These are phyloP conservation scores for Autographa gamma DNA, from an alignment of 2,888 invertebrate species.

Conservation along the genomic window DNA sequence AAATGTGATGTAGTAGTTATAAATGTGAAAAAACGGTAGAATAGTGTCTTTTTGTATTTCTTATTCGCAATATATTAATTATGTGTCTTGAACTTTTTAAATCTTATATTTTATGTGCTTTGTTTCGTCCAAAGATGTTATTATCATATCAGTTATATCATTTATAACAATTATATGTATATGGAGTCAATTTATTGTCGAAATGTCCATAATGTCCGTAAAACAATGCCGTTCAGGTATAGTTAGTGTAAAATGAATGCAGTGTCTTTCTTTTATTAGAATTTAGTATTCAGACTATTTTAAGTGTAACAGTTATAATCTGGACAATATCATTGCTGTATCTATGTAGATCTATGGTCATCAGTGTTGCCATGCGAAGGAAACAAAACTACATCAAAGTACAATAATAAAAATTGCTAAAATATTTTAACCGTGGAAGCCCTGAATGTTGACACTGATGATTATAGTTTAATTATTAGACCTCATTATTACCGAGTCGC, in stretches of 20 bases:
- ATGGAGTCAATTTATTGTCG: slow-evolving; percentile 59
- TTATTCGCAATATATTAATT: slow-evolving; percentile 33
- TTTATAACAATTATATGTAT: slow-evolving; percentile 60
- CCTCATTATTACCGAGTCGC: slow-evolving; percentile 50
- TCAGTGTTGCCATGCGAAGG: slow-evolving; percentile 33
- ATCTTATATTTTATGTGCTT: slow-evolving; percentile 64
- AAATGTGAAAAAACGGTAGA: slow-evolving; percentile 32
- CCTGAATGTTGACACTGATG: slow-evolving; percentile 52
- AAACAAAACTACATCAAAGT: slow-evolving; percentile 35
- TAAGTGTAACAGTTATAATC: slow-evolving; percentile 69
- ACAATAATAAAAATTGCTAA: slow-evolving; percentile 34
- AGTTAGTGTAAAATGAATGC: slow-evolving; percentile 62
- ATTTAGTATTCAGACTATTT: slow-evolving; percentile 64
- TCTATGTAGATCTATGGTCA: slow-evolving; percentile 35
- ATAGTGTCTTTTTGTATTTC: slow-evolving; percentile 38
- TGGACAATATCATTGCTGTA: slow-evolving; percentile 66
- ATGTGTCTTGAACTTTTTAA: slow-evolving; percentile 39
- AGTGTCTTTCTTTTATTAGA: slow-evolving; percentile 69
- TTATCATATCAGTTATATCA: slow-evolving; percentile 62
- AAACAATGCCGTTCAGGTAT: slow-evolving; percentile 50
- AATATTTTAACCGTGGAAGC: slow-evolving; percentile 15
- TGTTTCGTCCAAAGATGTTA: slow-evolving; percentile 73
- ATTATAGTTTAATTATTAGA: slow-evolving; percentile 22
- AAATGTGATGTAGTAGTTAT: slow-evolving; percentile 52
- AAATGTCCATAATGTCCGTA: slow-evolving; percentile 53